Percentiles rank a stretch among this genome's conserved stretches.
Conservation (phyloP, 2,888 invertebrate species). For the Leucozona laternaria region DNA sequence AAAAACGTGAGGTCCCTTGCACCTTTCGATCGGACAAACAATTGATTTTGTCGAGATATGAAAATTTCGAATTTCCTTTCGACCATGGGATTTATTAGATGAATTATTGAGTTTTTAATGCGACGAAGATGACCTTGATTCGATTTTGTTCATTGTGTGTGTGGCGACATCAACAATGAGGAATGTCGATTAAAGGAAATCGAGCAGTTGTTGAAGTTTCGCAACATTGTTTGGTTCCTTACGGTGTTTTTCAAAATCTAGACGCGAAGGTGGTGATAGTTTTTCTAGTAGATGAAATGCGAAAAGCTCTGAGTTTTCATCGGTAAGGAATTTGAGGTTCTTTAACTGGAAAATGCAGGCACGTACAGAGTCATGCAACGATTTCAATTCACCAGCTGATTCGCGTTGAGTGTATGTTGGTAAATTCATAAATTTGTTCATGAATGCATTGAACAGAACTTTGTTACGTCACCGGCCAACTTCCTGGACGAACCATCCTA, state of each 20-base stretch:
- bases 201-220: not conserved
- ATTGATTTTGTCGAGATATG: conserved; percentile 47
- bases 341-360: not conserved
- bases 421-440: not conserved
- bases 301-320: not conserved
- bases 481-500: too few relatives aligned
- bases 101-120: not conserved
- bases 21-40: conserved; percentile 31
- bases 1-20: conserved; percentile 32
- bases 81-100: not conserved
- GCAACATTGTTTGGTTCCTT: conserved; percentile 1
- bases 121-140: not conserved
- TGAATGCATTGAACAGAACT: not conserved
- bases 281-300: not conserved
- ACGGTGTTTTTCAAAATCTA: conserved; percentile 30
- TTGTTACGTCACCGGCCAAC: too few relatives aligned
- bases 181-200: too few relatives aligned
- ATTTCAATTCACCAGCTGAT: not conserved
- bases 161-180: too few relatives aligned
- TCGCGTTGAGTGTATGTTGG: not conserved
- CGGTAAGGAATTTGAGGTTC: not conserved
- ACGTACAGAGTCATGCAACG: not conserved
- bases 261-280: too few relatives aligned
- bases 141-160: too few relatives aligned
- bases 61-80: conserved; percentile 8